Evolutionary conservation across 2,113 vertebrate species (phyloP).

Genomic region (Eulemur macaco): DNA sequence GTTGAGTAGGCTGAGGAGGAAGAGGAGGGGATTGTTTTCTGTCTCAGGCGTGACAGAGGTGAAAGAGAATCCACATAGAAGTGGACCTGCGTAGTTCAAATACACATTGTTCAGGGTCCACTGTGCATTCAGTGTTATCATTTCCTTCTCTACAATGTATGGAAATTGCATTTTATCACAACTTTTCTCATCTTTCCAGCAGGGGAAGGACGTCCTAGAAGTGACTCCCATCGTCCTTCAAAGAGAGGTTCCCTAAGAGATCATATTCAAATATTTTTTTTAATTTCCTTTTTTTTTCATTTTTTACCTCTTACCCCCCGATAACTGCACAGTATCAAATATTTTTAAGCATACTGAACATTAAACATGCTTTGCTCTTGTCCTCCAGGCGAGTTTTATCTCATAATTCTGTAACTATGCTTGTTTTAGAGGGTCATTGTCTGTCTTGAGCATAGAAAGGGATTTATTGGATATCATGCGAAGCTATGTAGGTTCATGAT

Average conservation of each 20-base stretch:
- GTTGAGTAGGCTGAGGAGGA: not conserved
- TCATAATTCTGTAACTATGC: not conserved
- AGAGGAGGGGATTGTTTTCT: not conserved
- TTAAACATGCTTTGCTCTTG: too few relatives aligned
- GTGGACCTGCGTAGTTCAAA: not conserved
- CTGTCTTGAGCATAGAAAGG: too few relatives aligned
- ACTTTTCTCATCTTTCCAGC: not conserved
- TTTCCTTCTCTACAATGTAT: too few relatives aligned
- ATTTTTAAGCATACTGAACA: not conserved
- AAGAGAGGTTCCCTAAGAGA: not conserved
- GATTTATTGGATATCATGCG: not conserved
- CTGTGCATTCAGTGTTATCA: accelerated
- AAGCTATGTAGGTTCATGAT: too few relatives aligned
- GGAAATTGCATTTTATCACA: accelerated
- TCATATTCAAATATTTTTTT: too few relatives aligned
- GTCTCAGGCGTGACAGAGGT: not conserved
- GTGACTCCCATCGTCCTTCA: accelerated
- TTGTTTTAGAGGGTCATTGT: too few relatives aligned
- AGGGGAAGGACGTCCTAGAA: not conserved
- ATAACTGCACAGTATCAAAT: too few relatives aligned
- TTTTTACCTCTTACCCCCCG: too few relatives aligned
- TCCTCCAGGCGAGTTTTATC: not conserved
- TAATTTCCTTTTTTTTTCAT: too few relatives aligned
- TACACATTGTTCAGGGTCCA: not conserved
- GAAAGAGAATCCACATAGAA: not conserved